These are phyloP conservation scores for Diaperis boleti DNA, from an alignment of 2,888 invertebrate species.

Conservation along the genomic window DNA sequence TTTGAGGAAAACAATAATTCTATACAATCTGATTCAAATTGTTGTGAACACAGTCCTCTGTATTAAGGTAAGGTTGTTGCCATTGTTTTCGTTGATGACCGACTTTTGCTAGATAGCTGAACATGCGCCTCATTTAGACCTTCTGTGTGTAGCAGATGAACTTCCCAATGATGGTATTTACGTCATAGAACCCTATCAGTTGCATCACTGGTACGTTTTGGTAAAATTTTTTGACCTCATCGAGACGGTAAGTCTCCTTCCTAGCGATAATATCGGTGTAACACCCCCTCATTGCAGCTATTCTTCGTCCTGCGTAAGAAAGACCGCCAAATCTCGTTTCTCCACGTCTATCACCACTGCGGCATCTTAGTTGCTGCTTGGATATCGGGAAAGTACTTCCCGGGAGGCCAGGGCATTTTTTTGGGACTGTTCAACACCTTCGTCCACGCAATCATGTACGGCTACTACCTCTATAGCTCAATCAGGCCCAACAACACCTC, in stretches of 20 bases:
- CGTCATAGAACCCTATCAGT: too few species aligned
- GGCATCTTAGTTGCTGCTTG: conserved; percentile 79
- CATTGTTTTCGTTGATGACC: too few species aligned
- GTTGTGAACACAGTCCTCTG: not conserved
- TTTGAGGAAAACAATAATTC: conserved; percentile 70
- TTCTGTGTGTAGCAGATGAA: too few species aligned
- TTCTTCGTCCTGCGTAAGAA: conserved; percentile 90
- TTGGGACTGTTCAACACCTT: conserved; percentile 78
- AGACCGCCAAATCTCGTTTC: conserved; percentile 82
- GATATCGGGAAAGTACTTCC: conserved; percentile 71
- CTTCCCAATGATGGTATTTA: too few species aligned
- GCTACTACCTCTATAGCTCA: too few species aligned
- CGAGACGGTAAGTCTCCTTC: conserved; percentile 6
- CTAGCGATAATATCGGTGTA: too few species aligned
- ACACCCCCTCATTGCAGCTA: too few species aligned
- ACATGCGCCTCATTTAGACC: too few species aligned
- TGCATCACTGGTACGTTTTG: not conserved
- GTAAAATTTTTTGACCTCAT: conserved; percentile 13
- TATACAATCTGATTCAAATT: conserved; percentile 76
- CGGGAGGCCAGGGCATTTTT: conserved; percentile 77
- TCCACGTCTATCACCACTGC: too few species aligned
- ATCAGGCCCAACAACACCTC: too few species aligned
- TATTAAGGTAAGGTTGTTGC: not conserved
- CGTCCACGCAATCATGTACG: conserved; percentile 88
- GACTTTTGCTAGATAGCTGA: too few species aligned